A percentile compares a stretch with the other conserved stretches of the same genome.
Evolutionary conservation across 2,797 vertebrate genomes (phyloP).

Genomic region (Anguilla marmorata): DNA sequence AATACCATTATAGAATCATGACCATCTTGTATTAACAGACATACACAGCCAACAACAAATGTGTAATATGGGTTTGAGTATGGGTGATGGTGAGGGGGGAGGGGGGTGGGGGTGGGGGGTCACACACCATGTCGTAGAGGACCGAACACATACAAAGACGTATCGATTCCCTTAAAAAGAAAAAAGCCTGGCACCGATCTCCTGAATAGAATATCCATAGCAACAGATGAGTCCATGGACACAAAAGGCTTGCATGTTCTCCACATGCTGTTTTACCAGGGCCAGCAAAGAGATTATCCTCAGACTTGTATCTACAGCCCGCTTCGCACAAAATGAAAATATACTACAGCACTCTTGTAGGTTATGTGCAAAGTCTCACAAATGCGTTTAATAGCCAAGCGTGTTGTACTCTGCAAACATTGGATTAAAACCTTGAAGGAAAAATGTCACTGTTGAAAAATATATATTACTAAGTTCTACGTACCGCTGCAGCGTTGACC

Average conservation of each 20-base stretch:
- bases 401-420: not conserved
- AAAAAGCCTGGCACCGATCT: not conserved
- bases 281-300: not conserved
- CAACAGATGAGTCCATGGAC: not conserved
- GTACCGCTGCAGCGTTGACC: not conserved
- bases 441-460: not conserved
- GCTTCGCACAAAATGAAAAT: not conserved
- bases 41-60: not conserved
- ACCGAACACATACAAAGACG: not conserved
- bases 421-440: not conserved
- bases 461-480: not conserved
- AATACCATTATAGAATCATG: not conserved
- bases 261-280: constrained; percentile 1
- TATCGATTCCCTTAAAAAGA: not conserved
- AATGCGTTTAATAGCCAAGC: not conserved
- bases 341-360: not conserved
- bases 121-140: not conserved
- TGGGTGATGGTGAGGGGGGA: too few relatives aligned
- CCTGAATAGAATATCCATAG: constrained; percentile 6
- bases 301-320: not conserved
- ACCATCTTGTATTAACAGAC: not conserved
- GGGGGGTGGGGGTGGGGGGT: not conserved
- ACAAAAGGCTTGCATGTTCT: not conserved
- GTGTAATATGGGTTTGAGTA: not conserved
- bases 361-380: not conserved